Evolutionary conservation across 2,888 invertebrate genomes (phyloP), one percentile per base, ranked within the genome.

Genomic region (Lydus trimaculatus): DNA sequence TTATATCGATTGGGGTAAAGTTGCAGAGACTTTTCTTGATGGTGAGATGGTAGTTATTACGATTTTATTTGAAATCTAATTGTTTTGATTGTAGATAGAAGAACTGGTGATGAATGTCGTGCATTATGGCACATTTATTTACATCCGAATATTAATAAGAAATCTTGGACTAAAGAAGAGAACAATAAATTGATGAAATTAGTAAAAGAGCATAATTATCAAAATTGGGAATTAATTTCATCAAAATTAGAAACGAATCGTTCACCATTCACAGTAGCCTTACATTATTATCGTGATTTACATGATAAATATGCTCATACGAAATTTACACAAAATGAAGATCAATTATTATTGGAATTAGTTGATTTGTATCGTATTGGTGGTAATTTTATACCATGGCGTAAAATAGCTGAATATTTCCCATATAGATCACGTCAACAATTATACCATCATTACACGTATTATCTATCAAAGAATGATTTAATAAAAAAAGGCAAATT

Each of bases 321-420:
- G 0, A 88, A 87, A 72, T 96, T 95, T 92, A 87, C 89, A 0
- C 79, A 84, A 13, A 88, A 89, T 59, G 96, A 97, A 81, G 92
- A 94, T 76, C 85, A 88, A 62, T 87, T 88, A 61, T 85, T 97
- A 2, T 79, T 87, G 39, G 86, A 88, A 65, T 83, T 92, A 1
- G 88, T 96, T 0, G 87, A 90, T n/a, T 85, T 85, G 70, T 89
- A 90, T 72, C 89, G 86, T 72, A 86, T 90, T 65, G 93, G 91
- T 65, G 93, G 91, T 20, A 86, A 89, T 68, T 89, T 88, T 59
- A 91, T 94, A 72, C 91, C 93, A 0, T 96, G 95, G 95, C 87
- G 89, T 3, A 89, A 89, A 79, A 90, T 94, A 8, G 87, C 89
- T 0, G 86, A 87, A 28, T 87, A 89, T 62, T 90, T 94, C 83